These are phyloP conservation scores for Calycopis cecrops DNA, from an alignment of 1,140 invertebrate species.

Conservation along the genomic window DNA sequence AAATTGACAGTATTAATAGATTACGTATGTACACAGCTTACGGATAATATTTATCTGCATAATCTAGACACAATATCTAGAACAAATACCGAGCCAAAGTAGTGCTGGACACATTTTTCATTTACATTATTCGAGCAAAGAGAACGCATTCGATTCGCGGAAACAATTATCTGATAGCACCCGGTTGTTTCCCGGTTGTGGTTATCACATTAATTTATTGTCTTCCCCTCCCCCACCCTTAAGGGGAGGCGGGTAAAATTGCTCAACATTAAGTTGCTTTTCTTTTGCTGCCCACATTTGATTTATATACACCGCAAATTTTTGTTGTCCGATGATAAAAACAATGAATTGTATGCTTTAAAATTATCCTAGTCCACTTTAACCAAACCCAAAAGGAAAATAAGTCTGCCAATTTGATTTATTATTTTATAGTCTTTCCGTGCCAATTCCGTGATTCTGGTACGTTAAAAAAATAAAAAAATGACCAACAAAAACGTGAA, in stretches of 20 bases:
- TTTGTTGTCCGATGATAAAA: neutral
- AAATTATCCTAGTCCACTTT: no score
- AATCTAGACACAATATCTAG: no score
- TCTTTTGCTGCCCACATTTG: constrained; percentile 30
- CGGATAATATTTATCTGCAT: no score
- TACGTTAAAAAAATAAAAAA: no score
- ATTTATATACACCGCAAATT: constrained; percentile 25
- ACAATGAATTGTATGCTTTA: neutral
- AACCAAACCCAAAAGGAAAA: no score
- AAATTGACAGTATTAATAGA: no score
- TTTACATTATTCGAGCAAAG: constrained; percentile 23
- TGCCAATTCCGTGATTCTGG: no score
- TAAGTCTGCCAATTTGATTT: no score
- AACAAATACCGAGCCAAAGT: neutral
- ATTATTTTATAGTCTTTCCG: no score
- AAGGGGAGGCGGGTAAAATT: constrained; percentile 24
- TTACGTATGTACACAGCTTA: no score
- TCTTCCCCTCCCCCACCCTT: constrained; percentile 18
- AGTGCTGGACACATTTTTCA: constrained; percentile 18
- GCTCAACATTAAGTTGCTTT: constrained; percentile 34
- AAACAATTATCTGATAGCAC: constrained; percentile 51
- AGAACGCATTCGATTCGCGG: constrained; percentile 36
- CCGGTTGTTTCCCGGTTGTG: constrained; percentile 27
- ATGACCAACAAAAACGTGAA: no score
- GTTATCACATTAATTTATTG: constrained; percentile 47